A percentile compares a stretch with the other conserved stretches of the same genome.
Evolutionary conservation across 2,797 vertebrate species (phyloP).

Genomic region (Babyrousa celebensis): DNA sequence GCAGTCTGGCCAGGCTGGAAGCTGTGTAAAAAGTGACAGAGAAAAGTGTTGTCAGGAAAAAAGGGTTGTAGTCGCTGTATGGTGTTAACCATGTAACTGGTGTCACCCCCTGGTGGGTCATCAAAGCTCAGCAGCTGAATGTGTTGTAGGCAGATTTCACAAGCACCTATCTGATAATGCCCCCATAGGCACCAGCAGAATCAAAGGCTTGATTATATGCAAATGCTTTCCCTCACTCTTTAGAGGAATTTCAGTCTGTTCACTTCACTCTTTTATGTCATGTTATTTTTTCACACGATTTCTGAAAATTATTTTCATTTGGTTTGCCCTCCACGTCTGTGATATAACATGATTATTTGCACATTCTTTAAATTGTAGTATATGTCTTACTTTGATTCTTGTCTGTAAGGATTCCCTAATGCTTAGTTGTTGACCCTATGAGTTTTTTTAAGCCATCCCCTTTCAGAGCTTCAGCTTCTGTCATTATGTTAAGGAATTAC

Average conservation of each 20-base stretch:
- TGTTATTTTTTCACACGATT: background rate
- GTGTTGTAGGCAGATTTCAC: background rate
- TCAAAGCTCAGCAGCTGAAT: background rate
- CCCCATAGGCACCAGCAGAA: background rate
- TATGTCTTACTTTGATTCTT: background rate
- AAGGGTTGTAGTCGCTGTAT: no score
- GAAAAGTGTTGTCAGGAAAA: no score
- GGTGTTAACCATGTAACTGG: background rate
- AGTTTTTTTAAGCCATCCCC: background rate
- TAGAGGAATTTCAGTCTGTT: background rate
- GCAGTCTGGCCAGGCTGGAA: background rate
- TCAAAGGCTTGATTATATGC: slow-evolving; percentile 1
- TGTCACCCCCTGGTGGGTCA: background rate
- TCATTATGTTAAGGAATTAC: background rate
- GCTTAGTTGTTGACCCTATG: background rate
- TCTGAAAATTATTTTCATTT: background rate
- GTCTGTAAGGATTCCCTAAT: background rate
- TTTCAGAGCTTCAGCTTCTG: background rate
- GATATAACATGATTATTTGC: background rate
- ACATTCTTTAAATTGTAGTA: background rate
- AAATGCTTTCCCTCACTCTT: background rate
- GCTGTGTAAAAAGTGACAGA: background rate
- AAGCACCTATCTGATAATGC: background rate
- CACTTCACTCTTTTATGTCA: background rate
- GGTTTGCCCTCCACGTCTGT: background rate